phyloP scores from a whole-genome alignment of 2,797 vertebrate genomes.

The Squalus acanthias region DNA sequence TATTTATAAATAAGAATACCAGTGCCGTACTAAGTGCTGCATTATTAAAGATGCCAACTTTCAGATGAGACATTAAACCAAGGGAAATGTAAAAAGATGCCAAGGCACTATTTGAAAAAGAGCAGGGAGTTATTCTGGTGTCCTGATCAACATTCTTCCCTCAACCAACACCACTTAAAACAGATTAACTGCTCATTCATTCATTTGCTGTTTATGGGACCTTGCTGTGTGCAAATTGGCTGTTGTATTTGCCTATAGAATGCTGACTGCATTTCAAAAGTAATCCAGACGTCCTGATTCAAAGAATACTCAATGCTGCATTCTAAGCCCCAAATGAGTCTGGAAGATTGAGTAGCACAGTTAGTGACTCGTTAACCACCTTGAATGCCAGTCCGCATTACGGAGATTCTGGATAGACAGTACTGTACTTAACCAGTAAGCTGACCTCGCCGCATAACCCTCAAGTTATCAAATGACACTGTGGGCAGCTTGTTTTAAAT shows the following conservation, averaged over 20 bases:
- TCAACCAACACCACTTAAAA: not conserved
- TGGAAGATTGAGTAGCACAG: not conserved
- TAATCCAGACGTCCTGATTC: not conserved
- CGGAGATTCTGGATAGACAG: not conserved
- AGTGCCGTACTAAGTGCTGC: not conserved
- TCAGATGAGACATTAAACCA: not conserved
- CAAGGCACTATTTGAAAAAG: not conserved
- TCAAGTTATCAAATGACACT: not conserved
- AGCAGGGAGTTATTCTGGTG: not conserved
- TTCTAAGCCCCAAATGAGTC: not conserved
- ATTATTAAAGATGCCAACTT: not conserved
- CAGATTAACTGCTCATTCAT: not conserved
- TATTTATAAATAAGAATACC: not conserved
- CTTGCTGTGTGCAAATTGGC: not conserved
- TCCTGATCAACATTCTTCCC: not conserved
- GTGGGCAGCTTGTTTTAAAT: not conserved
- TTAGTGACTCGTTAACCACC: not conserved
- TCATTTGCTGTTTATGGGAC: not conserved
- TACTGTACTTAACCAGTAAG: not conserved
- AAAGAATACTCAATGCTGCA: not conserved
- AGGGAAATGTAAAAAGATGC: not conserved
- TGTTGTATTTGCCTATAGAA: not conserved
- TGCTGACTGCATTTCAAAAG: not conserved
- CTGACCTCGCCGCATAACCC: not conserved
- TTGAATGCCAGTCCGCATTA: not conserved